Conservation (phyloP, 1,140 invertebrate species). For the Charaxes varanes region DNA sequence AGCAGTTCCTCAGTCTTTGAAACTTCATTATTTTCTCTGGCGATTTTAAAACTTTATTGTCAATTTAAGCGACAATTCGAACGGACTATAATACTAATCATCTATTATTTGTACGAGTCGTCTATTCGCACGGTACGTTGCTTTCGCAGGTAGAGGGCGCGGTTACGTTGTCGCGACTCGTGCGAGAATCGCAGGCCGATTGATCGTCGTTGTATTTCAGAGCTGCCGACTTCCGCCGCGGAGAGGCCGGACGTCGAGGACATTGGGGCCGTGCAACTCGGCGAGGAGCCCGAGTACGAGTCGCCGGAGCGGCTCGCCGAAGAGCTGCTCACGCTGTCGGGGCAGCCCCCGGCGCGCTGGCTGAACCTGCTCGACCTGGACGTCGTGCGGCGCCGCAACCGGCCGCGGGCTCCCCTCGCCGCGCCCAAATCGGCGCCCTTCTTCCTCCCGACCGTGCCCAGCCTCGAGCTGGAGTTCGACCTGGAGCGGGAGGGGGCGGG, state of each 20-base stretch:
- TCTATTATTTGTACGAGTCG: too few relatives aligned
- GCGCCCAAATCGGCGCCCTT: constrained; percentile 92
- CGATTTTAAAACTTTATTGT: too few relatives aligned
- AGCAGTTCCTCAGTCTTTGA: too few relatives aligned
- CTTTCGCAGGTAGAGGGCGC: too few relatives aligned
- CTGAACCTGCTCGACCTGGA: constrained; percentile 94
- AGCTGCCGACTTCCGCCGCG: constrained; percentile 50
- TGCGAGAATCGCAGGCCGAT: too few relatives aligned
- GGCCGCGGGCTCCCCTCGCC: constrained; percentile 89
- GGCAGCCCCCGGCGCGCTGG: constrained; percentile 92
- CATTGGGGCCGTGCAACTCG: constrained; percentile 71
- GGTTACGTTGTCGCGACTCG: too few relatives aligned
- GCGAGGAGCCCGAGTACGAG: constrained; percentile 78
- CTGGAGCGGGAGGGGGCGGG: too few relatives aligned
- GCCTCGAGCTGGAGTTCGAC: constrained; percentile 89
- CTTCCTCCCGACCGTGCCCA: constrained; percentile 93
- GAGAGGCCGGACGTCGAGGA: constrained; percentile 65
- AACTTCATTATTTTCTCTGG: too few relatives aligned
- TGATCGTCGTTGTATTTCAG: constrained; percentile 31
- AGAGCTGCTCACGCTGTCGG: constrained; percentile 91
- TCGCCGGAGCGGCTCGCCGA: constrained; percentile 88
- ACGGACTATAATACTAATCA: too few relatives aligned
- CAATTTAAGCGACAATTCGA: too few relatives aligned
- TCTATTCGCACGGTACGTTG: too few relatives aligned
- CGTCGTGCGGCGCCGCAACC: constrained; percentile 92